These are phyloP conservation scores for Saxicola maurus DNA, from an alignment of 2,797 vertebrate genomes.

Conservation along the genomic window DNA sequence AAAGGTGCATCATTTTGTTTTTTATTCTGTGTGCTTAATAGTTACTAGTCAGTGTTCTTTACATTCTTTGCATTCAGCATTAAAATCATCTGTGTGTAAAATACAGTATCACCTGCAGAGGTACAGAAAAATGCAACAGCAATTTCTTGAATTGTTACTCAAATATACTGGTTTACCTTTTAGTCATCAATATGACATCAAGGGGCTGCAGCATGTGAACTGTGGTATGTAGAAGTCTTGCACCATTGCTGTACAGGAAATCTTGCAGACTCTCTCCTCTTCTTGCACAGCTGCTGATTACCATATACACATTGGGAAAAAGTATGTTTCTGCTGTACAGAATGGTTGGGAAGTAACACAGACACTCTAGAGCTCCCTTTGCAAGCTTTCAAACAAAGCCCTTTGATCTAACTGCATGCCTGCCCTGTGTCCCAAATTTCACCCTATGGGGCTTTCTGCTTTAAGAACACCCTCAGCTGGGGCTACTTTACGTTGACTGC, in stretches of 20 bases:
- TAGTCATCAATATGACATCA: neutral
- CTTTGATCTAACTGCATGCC: slow-evolving; percentile 5
- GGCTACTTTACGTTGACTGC: neutral
- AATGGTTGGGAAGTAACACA: neutral
- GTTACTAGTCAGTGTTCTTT: slow-evolving; percentile 50
- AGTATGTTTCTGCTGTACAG: slow-evolving; percentile 20
- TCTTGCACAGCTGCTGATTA: slow-evolving; percentile 4
- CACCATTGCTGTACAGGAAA: slow-evolving; percentile 6
- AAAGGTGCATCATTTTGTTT: slow-evolving; percentile 63
- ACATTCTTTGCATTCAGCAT: slow-evolving; percentile 52
- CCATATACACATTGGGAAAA: neutral
- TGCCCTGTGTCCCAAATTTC: neutral
- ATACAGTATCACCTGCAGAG: slow-evolving; percentile 11
- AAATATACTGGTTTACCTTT: neutral
- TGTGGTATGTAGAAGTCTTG: slow-evolving; percentile 5
- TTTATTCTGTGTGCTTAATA: slow-evolving; percentile 58
- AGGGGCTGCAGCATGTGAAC: neutral
- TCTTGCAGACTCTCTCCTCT: neutral
- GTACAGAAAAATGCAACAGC: neutral
- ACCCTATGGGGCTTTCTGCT: neutral
- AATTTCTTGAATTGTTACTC: neutral
- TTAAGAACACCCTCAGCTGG: slow-evolving; percentile 24
- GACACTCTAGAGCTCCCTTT: neutral
- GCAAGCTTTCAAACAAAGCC: slow-evolving; percentile 10
- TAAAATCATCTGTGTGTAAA: slow-evolving; percentile 11